Evolutionary conservation across 2,888 invertebrate species (phyloP).

Genomic region (Nephrotoma flavescens): DNA sequence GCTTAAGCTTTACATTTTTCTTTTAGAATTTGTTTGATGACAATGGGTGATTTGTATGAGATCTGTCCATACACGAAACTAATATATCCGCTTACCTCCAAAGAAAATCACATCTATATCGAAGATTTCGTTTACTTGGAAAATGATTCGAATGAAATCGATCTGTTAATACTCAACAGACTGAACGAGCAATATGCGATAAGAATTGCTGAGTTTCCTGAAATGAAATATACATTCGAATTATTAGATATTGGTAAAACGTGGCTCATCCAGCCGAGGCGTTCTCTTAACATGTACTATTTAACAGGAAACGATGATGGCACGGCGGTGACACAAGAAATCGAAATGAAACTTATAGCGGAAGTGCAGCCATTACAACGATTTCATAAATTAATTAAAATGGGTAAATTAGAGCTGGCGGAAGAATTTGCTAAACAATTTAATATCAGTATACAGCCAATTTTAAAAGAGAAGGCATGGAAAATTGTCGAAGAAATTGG

Average conservation of each 20-base stretch:
- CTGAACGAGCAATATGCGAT: conserved; percentile 16
- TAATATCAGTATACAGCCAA: conserved; percentile 27
- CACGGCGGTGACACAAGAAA: conserved; percentile 19
- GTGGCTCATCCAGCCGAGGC: conserved; percentile 30
- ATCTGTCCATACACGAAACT: conserved; percentile 25
- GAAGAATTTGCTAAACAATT: conserved; percentile 29
- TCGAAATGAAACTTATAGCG: conserved; percentile 28
- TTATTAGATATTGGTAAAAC: conserved; percentile 21
- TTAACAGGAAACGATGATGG: conserved; percentile 18
- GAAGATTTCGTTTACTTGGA: conserved; percentile 28
- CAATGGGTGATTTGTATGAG: conserved; percentile 24
- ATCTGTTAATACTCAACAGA: conserved; percentile 25
- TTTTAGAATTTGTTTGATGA: conserved; percentile 22
- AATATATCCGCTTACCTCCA: conserved; percentile 13
- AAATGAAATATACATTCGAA: conserved; percentile 24
- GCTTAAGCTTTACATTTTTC: not conserved
- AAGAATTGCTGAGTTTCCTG: conserved; percentile 29
- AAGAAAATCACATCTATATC: conserved; percentile 15
- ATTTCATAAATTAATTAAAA: conserved; percentile 27
- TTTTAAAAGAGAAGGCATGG: conserved; percentile 28
- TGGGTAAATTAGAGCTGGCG: conserved; percentile 29
- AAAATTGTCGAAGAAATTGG: conserved; percentile 21
- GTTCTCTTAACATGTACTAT: conserved; percentile 29
- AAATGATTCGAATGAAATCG: conserved; percentile 21
- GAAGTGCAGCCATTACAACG: conserved; percentile 30